phyloP scores from a whole-genome alignment of 1,140 invertebrate species.

The Bombus superbus region DNA sequence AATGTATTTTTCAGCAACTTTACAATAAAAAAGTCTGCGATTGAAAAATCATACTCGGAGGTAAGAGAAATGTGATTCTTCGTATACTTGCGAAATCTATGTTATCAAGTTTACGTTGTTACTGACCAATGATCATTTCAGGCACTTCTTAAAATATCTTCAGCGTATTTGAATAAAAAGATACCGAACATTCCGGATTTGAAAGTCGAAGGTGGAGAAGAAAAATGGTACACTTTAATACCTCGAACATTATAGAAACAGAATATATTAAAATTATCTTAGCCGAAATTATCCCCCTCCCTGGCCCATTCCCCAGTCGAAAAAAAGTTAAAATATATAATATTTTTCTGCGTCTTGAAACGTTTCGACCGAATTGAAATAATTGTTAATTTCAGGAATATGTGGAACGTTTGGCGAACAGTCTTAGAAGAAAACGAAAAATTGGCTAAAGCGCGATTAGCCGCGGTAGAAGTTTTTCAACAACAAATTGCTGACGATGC shows the following conservation, averaged over 20 bases:
- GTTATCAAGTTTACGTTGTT: neutral
- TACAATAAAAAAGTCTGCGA: conserved; percentile 94
- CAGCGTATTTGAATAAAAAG: conserved; percentile 95
- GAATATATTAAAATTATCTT: neutral
- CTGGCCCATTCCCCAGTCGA: neutral
- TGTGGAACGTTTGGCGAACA: conserved; percentile 97
- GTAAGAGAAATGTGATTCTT: conserved; percentile 80
- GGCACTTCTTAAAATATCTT: conserved; percentile 94
- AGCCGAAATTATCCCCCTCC: neutral
- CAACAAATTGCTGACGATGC: conserved; percentile 97
- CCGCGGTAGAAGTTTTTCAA: conserved; percentile 96
- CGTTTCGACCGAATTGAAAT: neutral
- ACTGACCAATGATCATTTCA: conserved; percentile 75
- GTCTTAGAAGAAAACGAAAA: conserved; percentile 98
- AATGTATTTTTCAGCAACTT: conserved; percentile 87
- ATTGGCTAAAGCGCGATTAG: conserved; percentile 93
- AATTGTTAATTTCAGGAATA: conserved; percentile 88
- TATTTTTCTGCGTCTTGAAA: neutral
- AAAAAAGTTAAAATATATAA: neutral
- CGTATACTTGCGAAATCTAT: neutral
- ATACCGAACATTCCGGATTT: conserved; percentile 95
- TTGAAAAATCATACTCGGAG: conserved; percentile 98
- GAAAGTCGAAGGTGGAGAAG: conserved; percentile 93
- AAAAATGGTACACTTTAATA: conserved; percentile 89
- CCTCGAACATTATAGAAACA: neutral